phyloP scores from a whole-genome alignment of 2,113 vertebrate genomes.

The Siniperca knerii region DNA sequence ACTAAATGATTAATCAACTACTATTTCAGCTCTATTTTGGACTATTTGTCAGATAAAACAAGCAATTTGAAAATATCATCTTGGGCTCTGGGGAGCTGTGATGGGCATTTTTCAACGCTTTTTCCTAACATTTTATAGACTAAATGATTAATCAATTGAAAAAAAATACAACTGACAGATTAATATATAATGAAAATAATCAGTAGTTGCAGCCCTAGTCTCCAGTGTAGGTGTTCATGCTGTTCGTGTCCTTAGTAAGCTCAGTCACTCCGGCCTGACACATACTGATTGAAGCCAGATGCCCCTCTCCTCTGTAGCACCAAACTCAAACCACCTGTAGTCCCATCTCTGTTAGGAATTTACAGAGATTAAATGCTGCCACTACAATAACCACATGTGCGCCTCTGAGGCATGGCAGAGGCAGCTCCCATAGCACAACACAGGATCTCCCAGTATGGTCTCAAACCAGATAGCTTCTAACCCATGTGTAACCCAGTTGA shows the following conservation, averaged over 20 bases:
- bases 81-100: neutral
- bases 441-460: conserved; percentile 42
- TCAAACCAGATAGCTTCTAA: conserved; percentile 21
- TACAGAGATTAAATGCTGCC: conserved; percentile 74
- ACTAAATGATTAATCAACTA: neutral
- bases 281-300: conserved; percentile 79
- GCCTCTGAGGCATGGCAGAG: conserved; percentile 52
- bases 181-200: neutral
- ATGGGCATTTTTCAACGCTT: neutral
- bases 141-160: neutral
- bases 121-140: neutral
- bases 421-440: conserved; percentile 49
- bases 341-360: conserved; percentile 73
- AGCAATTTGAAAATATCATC: neutral
- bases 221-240: conserved; percentile 9
- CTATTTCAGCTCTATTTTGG: neutral
- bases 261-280: conserved; percentile 51
- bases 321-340: conserved; percentile 84
- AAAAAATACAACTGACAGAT: neutral
- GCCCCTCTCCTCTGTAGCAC: conserved; percentile 33
- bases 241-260: conserved; percentile 28
- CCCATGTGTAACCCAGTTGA: conserved; percentile 27
- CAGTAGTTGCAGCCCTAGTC: neutral
- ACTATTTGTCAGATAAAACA: neutral
- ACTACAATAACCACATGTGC: conserved; percentile 75